Percentiles rank a stretch among this genome's conserved stretches.
These are phyloP conservation scores for Drosophila melanosoma DNA, from an alignment of 2,888 invertebrate genomes.

Conservation along the genomic window DNA sequence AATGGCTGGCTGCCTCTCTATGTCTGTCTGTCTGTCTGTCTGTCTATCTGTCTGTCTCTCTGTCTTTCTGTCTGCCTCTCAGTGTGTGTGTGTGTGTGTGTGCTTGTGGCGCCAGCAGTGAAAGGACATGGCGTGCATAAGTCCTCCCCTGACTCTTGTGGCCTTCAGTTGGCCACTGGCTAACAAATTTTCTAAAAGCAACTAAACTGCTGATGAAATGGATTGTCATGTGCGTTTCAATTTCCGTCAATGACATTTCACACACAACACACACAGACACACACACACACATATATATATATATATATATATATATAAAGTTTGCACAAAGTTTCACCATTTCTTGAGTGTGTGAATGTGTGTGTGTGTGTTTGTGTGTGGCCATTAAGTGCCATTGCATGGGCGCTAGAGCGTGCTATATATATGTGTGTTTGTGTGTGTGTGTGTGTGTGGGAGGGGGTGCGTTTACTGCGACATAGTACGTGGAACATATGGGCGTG, in stretches of 20 bases:
- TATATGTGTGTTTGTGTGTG: neutral
- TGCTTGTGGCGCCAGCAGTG: conserved; percentile 47
- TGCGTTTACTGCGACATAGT: conserved; percentile 11
- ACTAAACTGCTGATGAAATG: conserved; percentile 83
- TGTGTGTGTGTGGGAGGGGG: conserved; percentile 14
- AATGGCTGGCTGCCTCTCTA: conserved; percentile 19
- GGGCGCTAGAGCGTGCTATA: conserved; percentile 48
- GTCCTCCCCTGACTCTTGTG: conserved; percentile 11
- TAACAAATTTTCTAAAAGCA: conserved; percentile 75
- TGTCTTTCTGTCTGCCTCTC: neutral
- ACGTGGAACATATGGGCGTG: conserved; percentile 38
- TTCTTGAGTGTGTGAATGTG: conserved; percentile 44
- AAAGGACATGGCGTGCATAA: conserved; percentile 27
- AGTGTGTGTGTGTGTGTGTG: conserved; percentile 1
- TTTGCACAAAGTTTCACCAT: conserved; percentile 69
- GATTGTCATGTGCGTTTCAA: conserved; percentile 84
- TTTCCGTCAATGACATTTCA: conserved; percentile 81
- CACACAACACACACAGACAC: conserved; percentile 33
- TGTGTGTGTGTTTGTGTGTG: conserved; percentile 26
- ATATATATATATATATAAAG: conserved; percentile 53
- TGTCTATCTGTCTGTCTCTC: conserved; percentile 9
- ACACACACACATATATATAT: conserved; percentile 7
- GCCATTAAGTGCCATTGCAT: conserved; percentile 66
- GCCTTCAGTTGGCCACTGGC: conserved; percentile 31
- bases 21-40: conserved; percentile 4